Percentiles rank a stretch among this genome's conserved stretches.
Evolutionary conservation across 2,113 vertebrate species (phyloP).

Genomic region (Cavia aperea): DNA sequence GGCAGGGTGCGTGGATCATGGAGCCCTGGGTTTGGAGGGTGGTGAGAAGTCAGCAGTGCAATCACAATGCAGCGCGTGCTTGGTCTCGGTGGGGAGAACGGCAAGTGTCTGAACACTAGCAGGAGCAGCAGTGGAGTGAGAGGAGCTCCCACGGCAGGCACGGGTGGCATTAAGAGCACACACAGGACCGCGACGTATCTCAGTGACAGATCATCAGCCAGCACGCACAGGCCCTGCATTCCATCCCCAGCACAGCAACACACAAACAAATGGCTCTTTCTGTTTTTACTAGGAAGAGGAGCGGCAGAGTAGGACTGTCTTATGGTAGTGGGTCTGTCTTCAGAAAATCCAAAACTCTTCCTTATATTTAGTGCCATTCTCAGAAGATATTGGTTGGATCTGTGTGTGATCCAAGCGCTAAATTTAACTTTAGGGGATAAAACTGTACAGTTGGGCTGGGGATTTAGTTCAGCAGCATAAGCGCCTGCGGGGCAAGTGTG

Average conservation of each 20-base stretch:
- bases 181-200: neutral
- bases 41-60: rapidly evolving
- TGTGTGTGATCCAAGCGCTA: rapidly evolving
- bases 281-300: neutral
- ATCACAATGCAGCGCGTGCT: rapidly evolving
- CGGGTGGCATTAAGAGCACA: rapidly evolving
- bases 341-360: neutral
- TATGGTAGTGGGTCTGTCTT: rapidly evolving
- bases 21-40: too few relatives aligned
- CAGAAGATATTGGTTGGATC: rapidly evolving
- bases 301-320: too few relatives aligned
- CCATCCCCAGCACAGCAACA: neutral
- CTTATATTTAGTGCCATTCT: rapidly evolving
- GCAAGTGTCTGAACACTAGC: rapidly evolving
- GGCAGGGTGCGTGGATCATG: rapidly evolving
- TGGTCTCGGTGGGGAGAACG: neutral
- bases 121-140: rapidly evolving
- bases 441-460: rapidly evolving
- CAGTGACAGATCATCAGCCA: neutral
- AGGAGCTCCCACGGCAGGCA: rapidly evolving
- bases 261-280: neutral
- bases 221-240: neutral
- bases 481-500: too few relatives aligned
- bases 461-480: too few relatives aligned
- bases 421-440: neutral